Conservation (phyloP, 1,140 invertebrate genomes). For the Tenebrio molitor region DNA sequence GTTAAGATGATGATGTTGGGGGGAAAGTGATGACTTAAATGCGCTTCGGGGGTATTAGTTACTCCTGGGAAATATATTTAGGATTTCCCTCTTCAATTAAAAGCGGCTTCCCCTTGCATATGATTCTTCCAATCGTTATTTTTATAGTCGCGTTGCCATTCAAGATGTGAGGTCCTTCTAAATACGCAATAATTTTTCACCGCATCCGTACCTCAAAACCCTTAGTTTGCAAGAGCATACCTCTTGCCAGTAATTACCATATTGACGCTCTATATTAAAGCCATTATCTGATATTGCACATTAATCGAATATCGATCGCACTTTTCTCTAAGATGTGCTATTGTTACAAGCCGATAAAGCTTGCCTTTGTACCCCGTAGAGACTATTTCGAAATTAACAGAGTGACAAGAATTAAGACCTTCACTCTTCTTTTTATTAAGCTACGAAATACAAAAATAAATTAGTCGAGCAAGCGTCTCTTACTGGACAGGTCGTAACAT, state of each 20-base stretch:
- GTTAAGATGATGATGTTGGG: constrained; percentile 43
- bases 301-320: constrained; percentile 26
- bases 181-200: too few species aligned
- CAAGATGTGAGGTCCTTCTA: too few species aligned
- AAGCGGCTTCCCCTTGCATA: background rate
- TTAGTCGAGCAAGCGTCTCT: too few species aligned
- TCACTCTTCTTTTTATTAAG: too few species aligned
- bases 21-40: constrained; percentile 46
- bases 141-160: too few species aligned
- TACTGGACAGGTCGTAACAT: constrained; percentile 1
- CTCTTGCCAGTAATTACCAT: background rate
- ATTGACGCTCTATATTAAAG: background rate
- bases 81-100: constrained; percentile 25
- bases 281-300: constrained; percentile 23
- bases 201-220: too few species aligned
- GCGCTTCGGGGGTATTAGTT: constrained; percentile 34
- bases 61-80: constrained; percentile 36
- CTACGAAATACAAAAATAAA: too few species aligned
- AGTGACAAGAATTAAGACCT: too few species aligned
- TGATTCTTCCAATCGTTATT: too few species aligned
- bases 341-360: constrained; percentile 21
- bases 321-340: constrained; percentile 17
- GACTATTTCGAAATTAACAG: too few species aligned
- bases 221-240: background rate
- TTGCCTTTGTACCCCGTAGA: too few species aligned